Conservation (phyloP, 2,888 invertebrate genomes). For the Malacosoma neustria region DNA sequence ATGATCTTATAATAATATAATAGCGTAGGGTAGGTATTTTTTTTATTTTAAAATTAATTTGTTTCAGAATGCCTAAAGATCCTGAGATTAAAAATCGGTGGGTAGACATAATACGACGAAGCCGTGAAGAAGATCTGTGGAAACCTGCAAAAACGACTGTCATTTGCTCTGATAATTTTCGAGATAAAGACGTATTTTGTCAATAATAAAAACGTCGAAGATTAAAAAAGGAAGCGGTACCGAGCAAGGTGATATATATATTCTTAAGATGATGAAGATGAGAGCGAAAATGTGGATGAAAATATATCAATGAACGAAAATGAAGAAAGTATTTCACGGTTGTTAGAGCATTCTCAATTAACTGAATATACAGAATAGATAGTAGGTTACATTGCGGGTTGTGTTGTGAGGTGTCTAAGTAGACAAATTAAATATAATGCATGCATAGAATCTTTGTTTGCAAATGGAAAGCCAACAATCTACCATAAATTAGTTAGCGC, state of each 20-base stretch:
- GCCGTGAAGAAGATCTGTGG: conserved; percentile 12
- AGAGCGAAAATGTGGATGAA: conserved; percentile 3
- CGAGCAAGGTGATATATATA: conserved; percentile 7
- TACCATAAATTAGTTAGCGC: too few relatives aligned
- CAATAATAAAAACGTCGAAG: conserved; percentile 7
- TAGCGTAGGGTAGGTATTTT: too few relatives aligned
- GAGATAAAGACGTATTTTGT: conserved; percentile 3
- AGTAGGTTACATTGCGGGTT: conserved; percentile 10
- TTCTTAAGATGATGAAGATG: background rate
- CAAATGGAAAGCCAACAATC: background rate
- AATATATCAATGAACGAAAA: conserved; percentile 1
- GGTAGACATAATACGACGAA: conserved; percentile 11
- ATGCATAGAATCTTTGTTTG: background rate
- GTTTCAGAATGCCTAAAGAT: conserved; percentile 5
- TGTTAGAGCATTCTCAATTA: conserved; percentile 2
- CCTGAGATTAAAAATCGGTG: conserved; percentile 8
- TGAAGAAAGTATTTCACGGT: conserved; percentile 1
- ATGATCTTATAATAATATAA: too few relatives aligned
- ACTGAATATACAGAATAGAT: background rate
- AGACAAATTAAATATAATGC: background rate
- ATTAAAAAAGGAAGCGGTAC: conserved; percentile 12
- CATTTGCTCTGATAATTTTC: conserved; percentile 12
- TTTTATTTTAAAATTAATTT: too few relatives aligned
- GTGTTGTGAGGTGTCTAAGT: background rate
- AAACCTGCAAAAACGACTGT: conserved; percentile 11